Evolutionary conservation across 2,113 vertebrate species (phyloP), one percentile per base, ranked within the genome.

Genomic region (Arvicanthis niloticus): DNA sequence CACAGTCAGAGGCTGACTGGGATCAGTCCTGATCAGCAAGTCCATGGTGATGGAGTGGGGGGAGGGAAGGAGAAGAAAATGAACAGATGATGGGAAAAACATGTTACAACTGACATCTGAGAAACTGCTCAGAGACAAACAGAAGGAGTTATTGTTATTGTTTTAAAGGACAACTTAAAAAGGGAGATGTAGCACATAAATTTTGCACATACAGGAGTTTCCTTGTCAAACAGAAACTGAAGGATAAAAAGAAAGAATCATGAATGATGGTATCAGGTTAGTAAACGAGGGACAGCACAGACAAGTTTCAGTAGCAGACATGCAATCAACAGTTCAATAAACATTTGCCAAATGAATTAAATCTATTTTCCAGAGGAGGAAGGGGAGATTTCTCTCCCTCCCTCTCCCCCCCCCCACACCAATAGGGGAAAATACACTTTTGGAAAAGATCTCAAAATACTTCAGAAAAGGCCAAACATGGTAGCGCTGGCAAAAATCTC

Each of bases 161-260:
- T 75, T 94, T 94, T 82, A 92, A 94, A 95, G 72, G 29, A 70
- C 12, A 91, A 62, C 65, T 87, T 88, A 40, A 51, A 72, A 82
- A 72, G 17, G 9, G 10, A n/a, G 16, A 68, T 48, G 53, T 7
- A 21, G 5, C 9, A 65, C 4, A 75, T 16, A 91, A 89, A 96
- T 87, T 87, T 77, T 91, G 15, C 82, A 68, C n/a, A 70, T 4
- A 89, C n/a, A 91, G 37, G 60, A 84, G 60, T 76, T 88, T 91
- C 67, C 6, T 86, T 81, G 91, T 91, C 89, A 89, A 96, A 58
- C 3, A 91, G 68, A 87, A 96, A 95, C 89, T 77, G 85, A 84
- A 77, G 53, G 58, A 70, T 65, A n/a, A 51, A 56, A 93, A 72
- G 60, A 94, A 62, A 93, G 29, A 85, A 26, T 7, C 53, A 91